Percentiles rank a stretch among this genome's conserved stretches.
Conservation (phyloP, 1,140 invertebrate species). For the Harlomillsia oculata region DNA sequence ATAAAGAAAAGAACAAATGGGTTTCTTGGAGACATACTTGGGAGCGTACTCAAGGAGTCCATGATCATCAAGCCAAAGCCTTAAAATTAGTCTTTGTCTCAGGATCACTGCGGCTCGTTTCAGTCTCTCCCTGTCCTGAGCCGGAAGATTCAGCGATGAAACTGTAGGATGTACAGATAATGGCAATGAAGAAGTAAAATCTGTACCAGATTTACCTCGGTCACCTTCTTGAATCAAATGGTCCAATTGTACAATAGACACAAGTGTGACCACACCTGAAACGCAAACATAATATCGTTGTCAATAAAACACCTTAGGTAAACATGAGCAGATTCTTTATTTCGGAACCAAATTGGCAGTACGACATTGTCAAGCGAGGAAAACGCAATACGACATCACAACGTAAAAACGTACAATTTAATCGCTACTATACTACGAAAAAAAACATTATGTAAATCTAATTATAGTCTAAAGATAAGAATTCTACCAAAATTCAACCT, state of each 20-base stretch:
- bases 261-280: constrained; percentile 68
- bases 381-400: too few relatives aligned
- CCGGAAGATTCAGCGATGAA: constrained; percentile 18
- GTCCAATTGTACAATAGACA: constrained; percentile 38
- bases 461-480: too few relatives aligned
- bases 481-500: constrained; percentile 2
- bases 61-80: constrained; percentile 67
- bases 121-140: constrained; percentile 62
- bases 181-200: not conserved
- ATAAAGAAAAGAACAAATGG: too few relatives aligned
- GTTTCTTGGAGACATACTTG: too few relatives aligned
- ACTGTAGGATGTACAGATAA: not conserved
- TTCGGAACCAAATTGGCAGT: too few relatives aligned
- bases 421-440: too few relatives aligned
- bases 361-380: too few relatives aligned
- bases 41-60: constrained; percentile 63
- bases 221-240: constrained; percentile 45
- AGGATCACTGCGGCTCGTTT: constrained; percentile 62
- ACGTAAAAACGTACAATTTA: too few relatives aligned
- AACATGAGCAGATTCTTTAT: too few relatives aligned
- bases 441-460: too few relatives aligned
- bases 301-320: too few relatives aligned
- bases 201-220: constrained; percentile 4
- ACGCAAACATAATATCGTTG: too few relatives aligned
- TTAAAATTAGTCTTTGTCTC: constrained; percentile 66